Evolutionary conservation across 37 sponge, comb jelly and placozoan species (phyloP), one percentile per base, ranked within the genome.

Genomic region (Spongilla lacustris): DNA sequence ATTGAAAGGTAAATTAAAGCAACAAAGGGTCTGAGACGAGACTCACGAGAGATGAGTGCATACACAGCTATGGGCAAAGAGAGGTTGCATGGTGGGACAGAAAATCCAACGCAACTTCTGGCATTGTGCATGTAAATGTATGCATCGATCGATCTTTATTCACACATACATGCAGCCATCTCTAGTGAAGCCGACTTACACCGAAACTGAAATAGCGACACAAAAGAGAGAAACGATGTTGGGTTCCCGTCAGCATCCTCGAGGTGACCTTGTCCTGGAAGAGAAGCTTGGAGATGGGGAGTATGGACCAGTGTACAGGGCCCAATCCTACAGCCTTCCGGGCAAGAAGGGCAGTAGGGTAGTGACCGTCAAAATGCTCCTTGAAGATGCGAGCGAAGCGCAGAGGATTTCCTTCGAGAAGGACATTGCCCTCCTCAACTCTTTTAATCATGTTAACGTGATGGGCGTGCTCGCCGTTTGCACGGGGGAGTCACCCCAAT

Each of bases 291-390:
- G 88, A 3, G 86, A 87, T 69, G 91, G 91, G 4, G 83, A 76
- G 28, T 93, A 75, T 76, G 94, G 94, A 29, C 84, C 94, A 5
- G 75, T 93, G 2, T 90, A 87, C 77, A 79, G 81, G 80, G 94
- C 87, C 9, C 84, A 93, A 26, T 87, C 88, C 10, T 87, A 87
- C 41, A 68, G 68, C 8, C 24, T 86, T 38, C 70, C 76, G 0
- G 68, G 19, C 4, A 25, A 32, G 0, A 75, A 50, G 21, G 13
- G 81, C 6, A 81, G 84, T 21, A 68, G 80, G 17, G 36, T 78
- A 2, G 94, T 93, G 26, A 84, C 84, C 23, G 94, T 87, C 17
- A 93, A 93, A 41, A 82, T 90, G 76, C 81, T 93, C 21, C 26
- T 33, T 22, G 77, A 66, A 22, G 69, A 73, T 1, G 84, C 72